A percentile compares a stretch with the other conserved stretches of the same genome.
phyloP scores from a whole-genome alignment of 2,113 vertebrate genomes.

The Caranx melampygus region DNA sequence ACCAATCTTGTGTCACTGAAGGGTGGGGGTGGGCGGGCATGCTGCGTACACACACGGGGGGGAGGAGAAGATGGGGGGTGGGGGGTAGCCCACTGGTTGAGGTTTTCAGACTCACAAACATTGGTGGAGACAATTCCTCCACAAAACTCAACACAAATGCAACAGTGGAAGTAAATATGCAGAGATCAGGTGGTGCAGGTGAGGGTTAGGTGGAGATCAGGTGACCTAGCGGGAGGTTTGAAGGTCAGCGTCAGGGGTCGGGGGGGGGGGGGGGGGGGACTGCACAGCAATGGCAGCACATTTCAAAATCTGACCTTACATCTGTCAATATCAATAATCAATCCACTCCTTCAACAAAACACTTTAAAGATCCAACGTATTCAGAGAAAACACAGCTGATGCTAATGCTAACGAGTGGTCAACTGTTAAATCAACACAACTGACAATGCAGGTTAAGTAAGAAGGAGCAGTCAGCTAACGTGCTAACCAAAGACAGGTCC shows the following conservation, averaged over 20 bases:
- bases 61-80: not conserved
- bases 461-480: constrained; percentile 20
- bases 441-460: not conserved
- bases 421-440: not conserved
- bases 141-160: constrained; percentile 45
- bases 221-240: not conserved
- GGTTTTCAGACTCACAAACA: not conserved
- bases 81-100: not conserved
- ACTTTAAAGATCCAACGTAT: constrained; percentile 7
- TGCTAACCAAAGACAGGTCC: constrained; percentile 42
- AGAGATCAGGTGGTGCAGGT: not conserved
- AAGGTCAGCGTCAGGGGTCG: not conserved
- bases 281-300: not conserved
- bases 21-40: constrained; percentile 49
- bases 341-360: constrained; percentile 17
- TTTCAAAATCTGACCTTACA: constrained; percentile 4
- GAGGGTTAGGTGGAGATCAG: not conserved
- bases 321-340: constrained; percentile 26
- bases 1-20: constrained; percentile 40
- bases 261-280: not conserved
- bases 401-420: not conserved
- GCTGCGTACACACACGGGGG: constrained; percentile 53
- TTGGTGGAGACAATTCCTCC: not conserved
- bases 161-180: constrained; percentile 46
- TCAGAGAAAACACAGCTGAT: not conserved